phyloP scores from a whole-genome alignment of 2,113 vertebrate genomes.

The Trochalopteron elliotii region DNA sequence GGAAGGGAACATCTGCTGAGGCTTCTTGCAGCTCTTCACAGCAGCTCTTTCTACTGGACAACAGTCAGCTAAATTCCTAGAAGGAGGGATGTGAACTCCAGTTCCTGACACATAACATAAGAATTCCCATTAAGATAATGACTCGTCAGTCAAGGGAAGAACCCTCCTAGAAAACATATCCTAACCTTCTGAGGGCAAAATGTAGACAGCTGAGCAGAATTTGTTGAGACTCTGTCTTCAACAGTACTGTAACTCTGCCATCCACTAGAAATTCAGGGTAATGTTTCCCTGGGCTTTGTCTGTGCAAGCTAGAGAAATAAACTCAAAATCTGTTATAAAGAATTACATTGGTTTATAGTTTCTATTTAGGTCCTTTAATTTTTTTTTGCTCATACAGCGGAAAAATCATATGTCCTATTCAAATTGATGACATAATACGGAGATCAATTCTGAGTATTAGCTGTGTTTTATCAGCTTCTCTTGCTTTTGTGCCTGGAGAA shows the following conservation, averaged over 20 bases:
- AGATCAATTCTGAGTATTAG: not conserved
- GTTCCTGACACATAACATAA: not conserved
- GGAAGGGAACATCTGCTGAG: not conserved
- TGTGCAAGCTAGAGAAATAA: not conserved
- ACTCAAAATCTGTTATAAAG: not conserved
- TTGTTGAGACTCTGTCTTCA: not conserved
- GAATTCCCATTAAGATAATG: not conserved
- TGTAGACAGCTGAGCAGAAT: not conserved
- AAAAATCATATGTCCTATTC: not conserved
- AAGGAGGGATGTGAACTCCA: not conserved
- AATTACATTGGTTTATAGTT: not conserved
- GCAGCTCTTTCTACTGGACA: not conserved
- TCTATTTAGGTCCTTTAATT: not conserved
- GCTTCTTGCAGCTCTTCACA: not conserved
- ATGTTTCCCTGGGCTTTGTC: not conserved
- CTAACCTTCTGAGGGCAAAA: not conserved
- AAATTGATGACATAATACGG: not conserved
- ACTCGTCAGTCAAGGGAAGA: not conserved
- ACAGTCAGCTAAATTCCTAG: not conserved
- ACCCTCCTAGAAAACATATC: not conserved
- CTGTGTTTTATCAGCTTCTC: not conserved
- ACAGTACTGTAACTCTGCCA: not conserved
- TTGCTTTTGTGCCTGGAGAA: not conserved
- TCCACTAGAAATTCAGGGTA: not conserved
- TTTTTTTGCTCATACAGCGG: not conserved